Evolutionary conservation across 2,113 vertebrate species (phyloP).

Genomic region (Beaufortia kweichowensis): DNA sequence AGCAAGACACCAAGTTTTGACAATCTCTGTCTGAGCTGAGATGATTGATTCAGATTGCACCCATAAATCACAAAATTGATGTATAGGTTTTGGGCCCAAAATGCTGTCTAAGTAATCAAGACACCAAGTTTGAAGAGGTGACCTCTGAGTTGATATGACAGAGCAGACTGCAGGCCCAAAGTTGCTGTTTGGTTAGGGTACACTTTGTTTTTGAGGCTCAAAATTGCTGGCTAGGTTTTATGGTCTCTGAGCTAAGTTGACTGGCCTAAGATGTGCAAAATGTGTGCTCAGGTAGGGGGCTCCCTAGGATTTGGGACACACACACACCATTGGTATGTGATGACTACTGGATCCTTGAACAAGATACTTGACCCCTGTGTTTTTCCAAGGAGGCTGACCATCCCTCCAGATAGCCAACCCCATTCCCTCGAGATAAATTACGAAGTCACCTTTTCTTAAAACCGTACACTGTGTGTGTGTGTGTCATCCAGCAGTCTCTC

Average conservation of each 20-base stretch:
- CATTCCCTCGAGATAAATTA: not conserved
- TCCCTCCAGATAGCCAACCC: not conserved
- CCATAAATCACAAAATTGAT: too few relatives aligned
- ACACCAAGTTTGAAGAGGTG: not conserved
- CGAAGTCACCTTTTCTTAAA: not conserved
- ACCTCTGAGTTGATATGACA: not conserved
- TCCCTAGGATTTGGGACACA: not conserved
- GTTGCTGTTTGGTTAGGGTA: not conserved
- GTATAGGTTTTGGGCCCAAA: too few relatives aligned
- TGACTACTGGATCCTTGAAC: not conserved
- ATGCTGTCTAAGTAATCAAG: not conserved
- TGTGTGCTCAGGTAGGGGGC: not conserved
- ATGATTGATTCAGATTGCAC: too few relatives aligned
- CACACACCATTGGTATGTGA: not conserved
- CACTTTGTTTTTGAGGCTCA: too few relatives aligned
- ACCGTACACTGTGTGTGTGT: not conserved
- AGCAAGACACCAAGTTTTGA: too few relatives aligned
- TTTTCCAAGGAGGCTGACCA: not conserved
- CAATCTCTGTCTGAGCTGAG: too few relatives aligned
- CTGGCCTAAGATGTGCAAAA: too few relatives aligned
- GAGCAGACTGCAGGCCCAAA: not conserved
- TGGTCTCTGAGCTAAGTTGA: too few relatives aligned
- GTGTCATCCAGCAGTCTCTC: not conserved
- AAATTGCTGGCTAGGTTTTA: too few relatives aligned
- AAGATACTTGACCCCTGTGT: slow-evolving; percentile 19